phyloP scores from a whole-genome alignment of 2,888 invertebrate genomes.

The Strigamia crassipes region DNA sequence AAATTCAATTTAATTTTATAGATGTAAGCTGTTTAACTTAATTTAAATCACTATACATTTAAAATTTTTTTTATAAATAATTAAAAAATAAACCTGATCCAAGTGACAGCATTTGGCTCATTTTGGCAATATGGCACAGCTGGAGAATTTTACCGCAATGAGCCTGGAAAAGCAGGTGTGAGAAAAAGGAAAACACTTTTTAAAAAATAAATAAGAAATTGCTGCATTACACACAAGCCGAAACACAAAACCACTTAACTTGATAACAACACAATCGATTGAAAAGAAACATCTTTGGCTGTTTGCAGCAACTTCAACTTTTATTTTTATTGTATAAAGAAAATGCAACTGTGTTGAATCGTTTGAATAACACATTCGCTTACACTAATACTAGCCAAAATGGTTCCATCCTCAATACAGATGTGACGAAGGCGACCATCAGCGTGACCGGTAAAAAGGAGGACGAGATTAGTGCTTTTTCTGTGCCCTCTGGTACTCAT shows the following conservation, averaged over 20 bases:
- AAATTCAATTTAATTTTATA: no score
- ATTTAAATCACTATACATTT: background rate
- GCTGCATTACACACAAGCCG: background rate
- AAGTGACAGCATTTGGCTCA: conserved; percentile 22
- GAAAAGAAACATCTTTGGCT: background rate
- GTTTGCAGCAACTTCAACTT: conserved; percentile 1
- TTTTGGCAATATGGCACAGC: conserved; percentile 6
- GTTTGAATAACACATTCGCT: background rate
- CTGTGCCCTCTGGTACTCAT: background rate
- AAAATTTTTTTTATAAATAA: background rate
- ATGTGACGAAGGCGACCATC: background rate
- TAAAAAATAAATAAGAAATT: background rate
- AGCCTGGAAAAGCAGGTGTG: conserved; percentile 5
- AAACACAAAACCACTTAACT: conserved; percentile 18
- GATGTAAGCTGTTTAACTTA: no score
- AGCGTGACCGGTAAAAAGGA: background rate
- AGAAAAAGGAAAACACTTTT: background rate
- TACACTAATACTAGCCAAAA: background rate
- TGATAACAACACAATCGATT: conserved; percentile 30
- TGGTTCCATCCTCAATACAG: background rate
- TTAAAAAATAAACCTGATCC: background rate
- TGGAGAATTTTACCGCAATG: conserved; percentile 26
- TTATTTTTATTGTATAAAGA: background rate
- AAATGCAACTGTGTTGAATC: background rate
- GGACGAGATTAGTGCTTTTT: background rate